Evolutionary conservation across 2,113 vertebrate species (phyloP).

Genomic region (Rhodinocichla rosea): DNA sequence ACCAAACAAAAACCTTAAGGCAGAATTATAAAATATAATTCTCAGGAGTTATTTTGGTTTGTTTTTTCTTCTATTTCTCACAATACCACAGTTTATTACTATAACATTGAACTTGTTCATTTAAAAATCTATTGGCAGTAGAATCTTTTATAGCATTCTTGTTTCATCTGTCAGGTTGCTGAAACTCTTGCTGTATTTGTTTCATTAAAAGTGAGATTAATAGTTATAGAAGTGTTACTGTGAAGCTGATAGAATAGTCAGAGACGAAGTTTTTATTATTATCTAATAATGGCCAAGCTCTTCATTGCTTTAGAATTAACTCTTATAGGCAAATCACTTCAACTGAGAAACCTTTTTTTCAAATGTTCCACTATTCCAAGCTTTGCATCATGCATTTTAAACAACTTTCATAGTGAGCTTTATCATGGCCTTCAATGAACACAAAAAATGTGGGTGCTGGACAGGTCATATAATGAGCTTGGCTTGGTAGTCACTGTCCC

Average conservation of each 20-base stretch:
- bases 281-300: not conserved
- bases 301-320: not conserved
- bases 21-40: not conserved
- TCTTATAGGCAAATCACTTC: not conserved
- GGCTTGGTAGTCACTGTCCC: not conserved
- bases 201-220: not conserved
- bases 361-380: not conserved
- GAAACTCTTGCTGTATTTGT: not conserved
- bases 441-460: not conserved
- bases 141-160: not conserved
- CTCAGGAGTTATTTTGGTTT: not conserved
- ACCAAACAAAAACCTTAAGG: not conserved
- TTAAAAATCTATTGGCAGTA: not conserved
- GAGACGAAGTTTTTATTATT: not conserved
- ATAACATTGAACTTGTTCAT: not conserved
- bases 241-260: not conserved
- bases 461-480: not conserved
- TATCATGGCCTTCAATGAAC: not conserved
- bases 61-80: not conserved
- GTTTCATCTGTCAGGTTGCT: not conserved
- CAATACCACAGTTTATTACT: not conserved
- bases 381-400: not conserved
- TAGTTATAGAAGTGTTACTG: not conserved
- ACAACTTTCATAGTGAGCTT: not conserved
- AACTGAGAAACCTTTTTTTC: not conserved